These are phyloP conservation scores for Plagodis dolabraria DNA, from an alignment of 2,888 invertebrate species.

Conservation along the genomic window DNA sequence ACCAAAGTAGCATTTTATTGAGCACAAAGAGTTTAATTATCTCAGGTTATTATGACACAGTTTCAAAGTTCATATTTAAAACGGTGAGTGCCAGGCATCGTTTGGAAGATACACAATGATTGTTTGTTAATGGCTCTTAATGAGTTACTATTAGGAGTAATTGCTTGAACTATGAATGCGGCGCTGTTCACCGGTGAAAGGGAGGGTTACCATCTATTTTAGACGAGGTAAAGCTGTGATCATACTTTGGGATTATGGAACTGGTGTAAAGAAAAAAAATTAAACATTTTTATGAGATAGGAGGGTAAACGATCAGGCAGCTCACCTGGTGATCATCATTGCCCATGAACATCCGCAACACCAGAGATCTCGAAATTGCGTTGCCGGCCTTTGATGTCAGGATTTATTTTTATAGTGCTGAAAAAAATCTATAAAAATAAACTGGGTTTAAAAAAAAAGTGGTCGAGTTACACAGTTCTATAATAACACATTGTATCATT, in stretches of 20 bases:
- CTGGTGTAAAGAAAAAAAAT: no score
- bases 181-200: slow-evolving; percentile 76
- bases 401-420: no score
- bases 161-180: slow-evolving; percentile 60
- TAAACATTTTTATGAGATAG: no score
- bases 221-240: slow-evolving; percentile 61
- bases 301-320: no score
- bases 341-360: no score
- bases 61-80: slow-evolving; percentile 14
- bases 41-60: slow-evolving; percentile 18
- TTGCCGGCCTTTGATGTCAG: no score
- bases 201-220: slow-evolving; percentile 80
- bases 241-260: slow-evolving; percentile 12
- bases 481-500: background rate
- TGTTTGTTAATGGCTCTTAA: slow-evolving; percentile 41
- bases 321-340: no score
- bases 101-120: slow-evolving; percentile 39
- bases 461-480: no score
- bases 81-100: slow-evolving; percentile 29
- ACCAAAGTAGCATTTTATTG: no score
- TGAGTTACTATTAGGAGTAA: slow-evolving; percentile 42
- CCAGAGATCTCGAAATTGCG: no score
- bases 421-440: no score
- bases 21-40: background rate
- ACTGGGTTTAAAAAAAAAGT: no score